Evolutionary conservation across 2,888 invertebrate genomes (phyloP), one percentile per base, ranked within the genome.

Genomic region (Nasonia oneida): DNA sequence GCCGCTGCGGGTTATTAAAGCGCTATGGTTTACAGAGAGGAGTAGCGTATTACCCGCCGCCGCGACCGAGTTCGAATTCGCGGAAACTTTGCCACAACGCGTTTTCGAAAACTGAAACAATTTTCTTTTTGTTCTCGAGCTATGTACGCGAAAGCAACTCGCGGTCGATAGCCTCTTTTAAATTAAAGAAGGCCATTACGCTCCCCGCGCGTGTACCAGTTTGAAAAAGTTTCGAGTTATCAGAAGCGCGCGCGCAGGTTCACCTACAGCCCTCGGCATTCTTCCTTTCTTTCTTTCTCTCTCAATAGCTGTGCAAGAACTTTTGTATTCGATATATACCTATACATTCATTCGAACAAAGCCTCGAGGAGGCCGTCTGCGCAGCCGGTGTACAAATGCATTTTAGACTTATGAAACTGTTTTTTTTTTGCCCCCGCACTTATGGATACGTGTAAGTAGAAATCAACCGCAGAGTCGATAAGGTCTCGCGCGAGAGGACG

Each of bases 181-280:
- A 47, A 10, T 47, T 2, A 47, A 47, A 12, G 12, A 47, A 47
- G 47, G 2, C 47, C 47, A 47, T 47, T 47, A 47, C 2, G 47
- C 47, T n/a, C 80, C 10, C 3, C 10, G 42, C 10, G 2, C 10
- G 42, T 18, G 37, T 53, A 23, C 71, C 33, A 53, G 80, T 80
- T 80, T 71, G 14, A 18, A 80, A 67, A 70, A 71, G 47, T 33
- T 50, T 57, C 33, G 71, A 33, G n/a, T 14, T 70, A 29, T 39
- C 39, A 64, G 77, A 42, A 42, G n/a, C 42, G 29, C 29, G 29
- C 29, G 29, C 29, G 29, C 29, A 1, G 37, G 80, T 50, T 80
- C 80, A 80, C 80, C 80, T 71, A 80, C 53, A 80, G 70, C 80
- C 71, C 18, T n/a, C 12, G 71, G 80, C 71, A 33, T n/a, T 61